These are phyloP conservation scores for Protobothrops flavoviridis DNA, from an alignment of 2,113 vertebrate genomes.

Conservation along the genomic window DNA sequence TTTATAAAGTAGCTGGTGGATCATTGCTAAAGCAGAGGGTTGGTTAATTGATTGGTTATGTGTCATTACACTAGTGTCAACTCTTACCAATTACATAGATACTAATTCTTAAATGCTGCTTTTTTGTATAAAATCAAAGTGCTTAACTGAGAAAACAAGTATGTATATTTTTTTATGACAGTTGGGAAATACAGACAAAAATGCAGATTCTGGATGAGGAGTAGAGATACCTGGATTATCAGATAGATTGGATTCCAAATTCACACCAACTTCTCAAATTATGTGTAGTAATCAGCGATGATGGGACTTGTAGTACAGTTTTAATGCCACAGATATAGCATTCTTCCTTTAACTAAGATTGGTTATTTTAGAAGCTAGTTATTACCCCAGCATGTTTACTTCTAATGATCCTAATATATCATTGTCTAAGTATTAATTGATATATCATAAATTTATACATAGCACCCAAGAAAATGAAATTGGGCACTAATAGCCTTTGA, in stretches of 20 bases:
- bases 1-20: background rate
- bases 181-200: background rate
- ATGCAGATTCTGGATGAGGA: background rate
- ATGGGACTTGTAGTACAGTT: background rate
- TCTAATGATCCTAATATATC: background rate
- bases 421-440: background rate
- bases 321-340: background rate
- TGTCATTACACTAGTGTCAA: background rate
- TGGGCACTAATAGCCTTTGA: background rate
- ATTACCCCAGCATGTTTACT: background rate
- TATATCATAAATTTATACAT: background rate
- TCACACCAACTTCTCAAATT: background rate
- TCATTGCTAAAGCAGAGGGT: background rate
- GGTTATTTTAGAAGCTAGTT: background rate
- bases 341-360: background rate
- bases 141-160: background rate
- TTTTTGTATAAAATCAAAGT: conserved; percentile 6
- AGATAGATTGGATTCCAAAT: background rate
- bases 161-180: background rate
- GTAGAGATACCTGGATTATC: background rate
- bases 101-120: background rate
- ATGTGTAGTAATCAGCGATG: background rate
- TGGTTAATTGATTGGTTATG: background rate
- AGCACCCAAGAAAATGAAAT: background rate
- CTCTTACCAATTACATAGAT: background rate